Percentiles rank a stretch among this genome's conserved stretches.
These are phyloP conservation scores for Maccullochella peelii DNA, from an alignment of 2,113 vertebrate species.

Conservation along the genomic window DNA sequence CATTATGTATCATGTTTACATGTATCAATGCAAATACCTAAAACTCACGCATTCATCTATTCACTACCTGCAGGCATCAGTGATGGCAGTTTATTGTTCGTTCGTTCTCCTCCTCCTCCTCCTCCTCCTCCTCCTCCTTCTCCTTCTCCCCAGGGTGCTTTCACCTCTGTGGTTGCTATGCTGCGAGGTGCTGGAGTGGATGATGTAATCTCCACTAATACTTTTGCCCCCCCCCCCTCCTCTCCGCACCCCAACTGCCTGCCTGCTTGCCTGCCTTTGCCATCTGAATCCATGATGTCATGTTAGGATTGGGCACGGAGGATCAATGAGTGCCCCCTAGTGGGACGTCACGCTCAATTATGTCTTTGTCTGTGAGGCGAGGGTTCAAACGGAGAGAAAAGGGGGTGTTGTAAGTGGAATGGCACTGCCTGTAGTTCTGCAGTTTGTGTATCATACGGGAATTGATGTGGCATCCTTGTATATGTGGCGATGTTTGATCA, in stretches of 20 bases:
- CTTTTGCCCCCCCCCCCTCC: conserved; percentile 58
- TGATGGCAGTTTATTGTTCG: conserved; percentile 66
- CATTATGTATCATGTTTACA: conserved; percentile 18
- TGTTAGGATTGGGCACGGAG: conserved; percentile 67
- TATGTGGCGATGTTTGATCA: conserved; percentile 40
- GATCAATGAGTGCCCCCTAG: conserved; percentile 79
- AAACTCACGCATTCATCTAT: background rate
- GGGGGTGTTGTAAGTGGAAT: conserved; percentile 39
- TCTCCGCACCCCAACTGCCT: conserved; percentile 47
- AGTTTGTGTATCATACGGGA: conserved; percentile 9
- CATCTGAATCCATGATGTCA: conserved; percentile 83
- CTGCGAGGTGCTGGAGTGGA: conserved; percentile 74
- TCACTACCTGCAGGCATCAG: conserved; percentile 60
- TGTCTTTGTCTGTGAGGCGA: conserved; percentile 68
- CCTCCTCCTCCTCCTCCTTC: conserved; percentile 41
- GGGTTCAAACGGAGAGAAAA: conserved; percentile 59
- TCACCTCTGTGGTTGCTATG: conserved; percentile 82
- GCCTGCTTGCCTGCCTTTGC: conserved; percentile 59
- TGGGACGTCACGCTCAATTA: conserved; percentile 75
- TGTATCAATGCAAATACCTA: background rate
- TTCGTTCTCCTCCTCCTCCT: conserved; percentile 46
- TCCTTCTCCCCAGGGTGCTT: conserved; percentile 71
- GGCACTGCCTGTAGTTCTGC: conserved; percentile 28
- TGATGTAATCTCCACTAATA: conserved; percentile 81
- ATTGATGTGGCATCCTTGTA: conserved; percentile 36